Evolutionary conservation across 2,113 vertebrate species (phyloP).

Genomic region (Aplodontia rufa): DNA sequence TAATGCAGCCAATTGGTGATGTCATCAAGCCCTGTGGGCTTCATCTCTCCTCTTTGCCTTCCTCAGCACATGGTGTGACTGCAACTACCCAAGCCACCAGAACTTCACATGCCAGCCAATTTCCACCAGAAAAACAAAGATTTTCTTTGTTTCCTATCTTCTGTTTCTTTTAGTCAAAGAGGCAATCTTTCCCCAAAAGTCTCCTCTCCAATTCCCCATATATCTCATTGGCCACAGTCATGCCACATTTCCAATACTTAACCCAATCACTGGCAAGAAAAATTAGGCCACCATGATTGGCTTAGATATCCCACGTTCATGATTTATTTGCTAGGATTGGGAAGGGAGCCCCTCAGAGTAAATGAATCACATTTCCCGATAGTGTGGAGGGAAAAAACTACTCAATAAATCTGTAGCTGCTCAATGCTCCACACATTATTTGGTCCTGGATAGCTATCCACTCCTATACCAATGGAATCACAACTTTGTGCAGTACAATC

Average conservation of each 20-base stretch:
- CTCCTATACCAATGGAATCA: background rate
- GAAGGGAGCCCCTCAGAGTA: background rate
- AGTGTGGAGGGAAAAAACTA: background rate
- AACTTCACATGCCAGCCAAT: background rate
- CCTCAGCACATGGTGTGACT: background rate
- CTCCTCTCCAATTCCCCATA: background rate
- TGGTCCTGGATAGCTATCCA: background rate
- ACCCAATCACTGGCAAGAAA: background rate
- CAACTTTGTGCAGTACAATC: background rate
- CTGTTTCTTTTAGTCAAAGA: background rate
- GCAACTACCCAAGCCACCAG: background rate
- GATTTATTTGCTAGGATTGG: background rate
- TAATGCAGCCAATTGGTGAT: background rate
- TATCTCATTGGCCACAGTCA: background rate
- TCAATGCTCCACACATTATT: background rate
- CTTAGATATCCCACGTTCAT: background rate
- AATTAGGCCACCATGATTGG: background rate
- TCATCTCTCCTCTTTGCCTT: background rate
- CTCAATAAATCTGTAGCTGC: background rate
- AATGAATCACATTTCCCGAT: background rate
- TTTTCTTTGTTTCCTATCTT: background rate
- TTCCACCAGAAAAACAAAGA: background rate
- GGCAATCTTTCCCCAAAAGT: background rate
- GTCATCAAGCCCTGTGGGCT: background rate
- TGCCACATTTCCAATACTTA: background rate